phyloP scores from a whole-genome alignment of 1,140 invertebrate genomes.

The Mycetomoellerius zeteki region DNA sequence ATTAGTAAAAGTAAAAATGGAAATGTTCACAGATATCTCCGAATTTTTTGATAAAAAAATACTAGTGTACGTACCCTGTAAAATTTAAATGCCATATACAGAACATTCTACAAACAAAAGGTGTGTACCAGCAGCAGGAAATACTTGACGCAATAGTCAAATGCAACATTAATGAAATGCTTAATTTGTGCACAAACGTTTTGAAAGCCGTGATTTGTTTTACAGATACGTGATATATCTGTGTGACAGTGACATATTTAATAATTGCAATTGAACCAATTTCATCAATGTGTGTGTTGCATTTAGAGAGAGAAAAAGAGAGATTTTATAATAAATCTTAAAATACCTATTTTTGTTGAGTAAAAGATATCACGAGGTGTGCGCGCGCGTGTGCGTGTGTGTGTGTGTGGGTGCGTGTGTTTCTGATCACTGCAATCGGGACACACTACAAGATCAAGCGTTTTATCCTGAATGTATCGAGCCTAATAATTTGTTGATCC shows the following conservation, averaged over 20 bases:
- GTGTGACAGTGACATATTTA: neutral
- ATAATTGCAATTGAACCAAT: neutral
- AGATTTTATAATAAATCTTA: neutral
- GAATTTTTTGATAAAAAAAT: conserved; percentile 22
- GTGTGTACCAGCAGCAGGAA: conserved; percentile 49
- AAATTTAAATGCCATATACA: conserved; percentile 56
- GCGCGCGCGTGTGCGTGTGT: too few species aligned
- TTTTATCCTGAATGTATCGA: too few species aligned
- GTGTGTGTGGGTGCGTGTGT: too few species aligned
- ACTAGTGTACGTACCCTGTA: conserved; percentile 16
- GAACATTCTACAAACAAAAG: conserved; percentile 39
- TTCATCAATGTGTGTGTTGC: neutral
- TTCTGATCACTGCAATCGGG: too few species aligned
- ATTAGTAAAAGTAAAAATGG: conserved; percentile 26
- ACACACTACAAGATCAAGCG: too few species aligned
- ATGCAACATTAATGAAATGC: conserved; percentile 34
- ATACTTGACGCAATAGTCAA: neutral
- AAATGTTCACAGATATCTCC: conserved; percentile 11
- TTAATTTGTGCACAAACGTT: conserved; percentile 9
- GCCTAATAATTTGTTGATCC: too few species aligned
- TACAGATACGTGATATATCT: neutral
- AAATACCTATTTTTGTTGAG: neutral
- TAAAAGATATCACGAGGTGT: neutral
- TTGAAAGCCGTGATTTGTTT: neutral
- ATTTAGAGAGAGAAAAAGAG: too few species aligned